These are phyloP conservation scores for Amphiprion ocellaris DNA, from an alignment of 2,113 vertebrate species.

Conservation along the genomic window DNA sequence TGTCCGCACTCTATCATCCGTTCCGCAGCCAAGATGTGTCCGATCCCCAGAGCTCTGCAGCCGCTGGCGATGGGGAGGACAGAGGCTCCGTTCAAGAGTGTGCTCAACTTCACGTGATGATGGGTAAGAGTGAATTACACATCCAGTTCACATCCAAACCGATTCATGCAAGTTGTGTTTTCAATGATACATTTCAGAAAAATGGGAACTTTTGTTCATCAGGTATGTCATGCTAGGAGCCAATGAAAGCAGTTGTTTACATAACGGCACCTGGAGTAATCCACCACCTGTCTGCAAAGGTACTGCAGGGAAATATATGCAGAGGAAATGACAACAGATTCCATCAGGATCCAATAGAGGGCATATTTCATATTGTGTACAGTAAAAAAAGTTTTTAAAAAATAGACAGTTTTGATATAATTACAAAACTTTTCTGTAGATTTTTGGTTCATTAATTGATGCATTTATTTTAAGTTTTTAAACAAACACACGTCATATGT, in stretches of 20 bases:
- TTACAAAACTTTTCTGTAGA: no score
- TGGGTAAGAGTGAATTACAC: slow-evolving; percentile 82
- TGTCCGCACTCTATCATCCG: not conserved
- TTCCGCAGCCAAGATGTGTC: slow-evolving; percentile 85
- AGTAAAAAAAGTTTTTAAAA: not conserved
- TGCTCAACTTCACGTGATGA: slow-evolving; percentile 85
- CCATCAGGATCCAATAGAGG: not conserved
- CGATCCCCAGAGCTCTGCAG: slow-evolving; percentile 80
- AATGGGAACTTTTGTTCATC: slow-evolving; percentile 22
- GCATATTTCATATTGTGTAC: not conserved
- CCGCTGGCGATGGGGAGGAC: slow-evolving; percentile 78
- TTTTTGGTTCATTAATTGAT: no score
- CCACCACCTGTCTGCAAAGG: slow-evolving; percentile 84
- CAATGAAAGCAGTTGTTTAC: slow-evolving; percentile 84
- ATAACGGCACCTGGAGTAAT: slow-evolving; percentile 86
- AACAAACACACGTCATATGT: no score
- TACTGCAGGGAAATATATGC: slow-evolving; percentile 66
- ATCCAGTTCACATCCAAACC: not conserved
- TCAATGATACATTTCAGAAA: not conserved
- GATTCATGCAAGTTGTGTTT: not conserved
- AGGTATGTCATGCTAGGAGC: slow-evolving; percentile 88
- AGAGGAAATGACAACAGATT: not conserved
- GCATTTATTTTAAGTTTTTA: no score
- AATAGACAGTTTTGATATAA: no score
- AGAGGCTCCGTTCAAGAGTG: slow-evolving; percentile 83